These are phyloP conservation scores for Helostoma temminkii DNA, from an alignment of 2,797 vertebrate species.

Conservation along the genomic window DNA sequence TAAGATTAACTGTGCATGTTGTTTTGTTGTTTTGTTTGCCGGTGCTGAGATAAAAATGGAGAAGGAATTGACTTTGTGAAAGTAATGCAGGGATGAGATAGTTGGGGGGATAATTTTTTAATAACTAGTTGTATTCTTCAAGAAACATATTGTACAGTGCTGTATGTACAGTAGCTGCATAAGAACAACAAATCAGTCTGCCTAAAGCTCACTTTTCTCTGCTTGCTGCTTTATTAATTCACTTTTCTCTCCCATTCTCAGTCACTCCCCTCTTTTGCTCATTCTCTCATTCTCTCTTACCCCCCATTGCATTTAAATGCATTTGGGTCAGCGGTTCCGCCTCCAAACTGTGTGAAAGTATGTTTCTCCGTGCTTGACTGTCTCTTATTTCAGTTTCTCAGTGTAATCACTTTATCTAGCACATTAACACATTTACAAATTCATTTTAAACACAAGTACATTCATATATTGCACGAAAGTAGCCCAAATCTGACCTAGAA, in stretches of 20 bases:
- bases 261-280: conserved; percentile 51
- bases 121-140: conserved; percentile 58
- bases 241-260: conserved; percentile 44
- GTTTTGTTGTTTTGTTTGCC: conserved; percentile 41
- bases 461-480: conserved; percentile 25
- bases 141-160: conserved; percentile 33
- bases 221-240: conserved; percentile 69
- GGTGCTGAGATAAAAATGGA: conserved; percentile 11
- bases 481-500: conserved; percentile 16
- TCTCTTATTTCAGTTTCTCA: conserved; percentile 45
- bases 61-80: conserved; percentile 30
- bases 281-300: conserved; percentile 46
- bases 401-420: conserved; percentile 59
- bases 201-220: conserved; percentile 71
- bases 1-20: conserved; percentile 24
- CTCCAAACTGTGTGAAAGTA: conserved; percentile 68
- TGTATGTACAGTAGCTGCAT: conserved; percentile 44
- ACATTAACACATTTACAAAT: conserved; percentile 54
- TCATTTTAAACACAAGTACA: conserved; percentile 9
- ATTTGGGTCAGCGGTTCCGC: conserved; percentile 81
- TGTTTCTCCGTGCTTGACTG: conserved; percentile 54
- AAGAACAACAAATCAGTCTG: conserved; percentile 72
- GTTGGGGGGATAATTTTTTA: conserved; percentile 60
- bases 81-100: conserved; percentile 33
- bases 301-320: conserved; percentile 78